phyloP scores from a whole-genome alignment of 2,797 vertebrate genomes.

The Enteromius viviparus region DNA sequence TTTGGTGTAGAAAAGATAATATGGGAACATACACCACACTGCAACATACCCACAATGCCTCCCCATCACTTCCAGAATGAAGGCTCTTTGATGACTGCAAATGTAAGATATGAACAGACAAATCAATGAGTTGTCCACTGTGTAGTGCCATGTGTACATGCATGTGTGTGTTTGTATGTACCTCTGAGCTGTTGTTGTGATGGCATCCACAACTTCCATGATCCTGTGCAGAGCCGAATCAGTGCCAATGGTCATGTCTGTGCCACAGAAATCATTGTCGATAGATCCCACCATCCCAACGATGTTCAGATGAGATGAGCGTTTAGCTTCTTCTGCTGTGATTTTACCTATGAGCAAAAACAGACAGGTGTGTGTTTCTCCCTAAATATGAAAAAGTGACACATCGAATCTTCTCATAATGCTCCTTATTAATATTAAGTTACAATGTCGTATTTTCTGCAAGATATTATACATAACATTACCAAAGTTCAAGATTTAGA shows the following conservation, averaged over 20 bases:
- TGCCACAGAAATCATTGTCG: conserved; percentile 95
- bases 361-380: background rate
- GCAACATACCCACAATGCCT: conserved; percentile 91
- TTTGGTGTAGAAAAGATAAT: background rate
- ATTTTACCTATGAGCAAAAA: conserved; percentile 78
- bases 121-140: conserved; percentile 15
- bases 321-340: conserved; percentile 78
- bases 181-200: conserved; percentile 96
- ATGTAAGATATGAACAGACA: background rate
- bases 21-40: background rate
- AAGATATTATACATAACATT: background rate
- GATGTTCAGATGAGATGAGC: conserved; percentile 86
- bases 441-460: background rate
- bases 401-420: background rate
- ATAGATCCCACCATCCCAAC: conserved; percentile 93
- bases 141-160: background rate
- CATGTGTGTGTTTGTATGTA: conserved; percentile 59
- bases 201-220: conserved; percentile 93
- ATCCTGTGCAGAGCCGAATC: conserved; percentile 96
- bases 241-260: conserved; percentile 93
- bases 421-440: background rate
- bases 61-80: conserved; percentile 97
- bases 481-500: background rate
- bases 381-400: background rate
- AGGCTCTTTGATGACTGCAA: conserved; percentile 93